Evolutionary conservation across 2,888 invertebrate genomes (phyloP).

Genomic region (Notocelia uddmanniana): DNA sequence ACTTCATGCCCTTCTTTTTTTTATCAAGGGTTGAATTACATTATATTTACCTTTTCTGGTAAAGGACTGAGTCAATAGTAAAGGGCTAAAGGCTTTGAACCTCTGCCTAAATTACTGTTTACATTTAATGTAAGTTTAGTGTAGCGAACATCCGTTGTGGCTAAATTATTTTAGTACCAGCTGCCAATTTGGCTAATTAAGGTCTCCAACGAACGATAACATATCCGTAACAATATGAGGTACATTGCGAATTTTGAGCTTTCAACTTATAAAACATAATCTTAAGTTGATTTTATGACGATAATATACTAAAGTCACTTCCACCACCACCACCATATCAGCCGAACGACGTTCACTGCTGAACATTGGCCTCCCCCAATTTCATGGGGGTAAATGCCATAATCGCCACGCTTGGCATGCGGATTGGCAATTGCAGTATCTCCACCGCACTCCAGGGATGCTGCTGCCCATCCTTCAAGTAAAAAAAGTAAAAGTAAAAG

Average conservation of each 20-base stretch:
- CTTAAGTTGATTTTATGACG: too few species aligned
- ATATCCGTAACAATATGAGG: neutral
- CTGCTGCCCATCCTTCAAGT: too few species aligned
- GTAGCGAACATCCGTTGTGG: neutral
- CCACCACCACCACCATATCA: too few species aligned
- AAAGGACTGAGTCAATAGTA: slow-evolving; percentile 4
- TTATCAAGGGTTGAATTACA: slow-evolving; percentile 12
- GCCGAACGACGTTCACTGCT: too few species aligned
- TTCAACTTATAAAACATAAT: too few species aligned
- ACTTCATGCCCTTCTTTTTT: slow-evolving; percentile 8
- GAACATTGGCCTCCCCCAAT: too few species aligned
- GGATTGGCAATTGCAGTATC: too few species aligned
- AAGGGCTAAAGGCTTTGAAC: slow-evolving; percentile 2
- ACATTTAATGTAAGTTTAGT: slow-evolving; percentile 5
- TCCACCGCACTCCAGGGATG: too few species aligned
- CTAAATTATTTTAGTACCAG: neutral
- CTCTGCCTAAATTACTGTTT: slow-evolving; percentile 13
- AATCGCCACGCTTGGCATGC: too few species aligned
- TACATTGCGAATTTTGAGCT: neutral
- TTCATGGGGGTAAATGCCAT: too few species aligned
- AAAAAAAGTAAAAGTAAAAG: too few species aligned
- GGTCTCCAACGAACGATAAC: neutral
- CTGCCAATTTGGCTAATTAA: neutral
- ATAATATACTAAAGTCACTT: too few species aligned
- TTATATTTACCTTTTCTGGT: slow-evolving; percentile 7